Conservation (phyloP, 1,140 invertebrate species). For the Melitaea cinxia region DNA sequence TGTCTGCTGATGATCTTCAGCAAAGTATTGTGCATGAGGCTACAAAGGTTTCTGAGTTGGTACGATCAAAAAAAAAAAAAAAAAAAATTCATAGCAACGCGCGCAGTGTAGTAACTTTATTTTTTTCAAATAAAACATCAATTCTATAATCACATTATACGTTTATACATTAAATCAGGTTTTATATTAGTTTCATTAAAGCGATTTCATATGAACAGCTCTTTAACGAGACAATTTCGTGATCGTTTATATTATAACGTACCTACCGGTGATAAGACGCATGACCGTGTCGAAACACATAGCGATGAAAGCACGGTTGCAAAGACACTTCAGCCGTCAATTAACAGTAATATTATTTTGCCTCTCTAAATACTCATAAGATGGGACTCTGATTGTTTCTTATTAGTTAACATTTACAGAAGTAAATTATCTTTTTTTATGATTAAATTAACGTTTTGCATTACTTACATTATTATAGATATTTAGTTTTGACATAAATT, state of each 20-base stretch:
- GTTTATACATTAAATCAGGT: too few species aligned
- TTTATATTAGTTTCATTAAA: too few species aligned
- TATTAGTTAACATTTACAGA: background rate
- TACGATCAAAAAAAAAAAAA: too few species aligned
- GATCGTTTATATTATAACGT: background rate
- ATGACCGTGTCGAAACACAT: conserved; percentile 34
- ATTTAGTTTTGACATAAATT: background rate
- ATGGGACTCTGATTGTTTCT: background rate
- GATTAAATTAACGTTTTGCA: background rate
- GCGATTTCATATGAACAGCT: background rate
- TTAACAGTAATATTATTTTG: conserved; percentile 41
- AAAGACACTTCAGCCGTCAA: conserved; percentile 38
- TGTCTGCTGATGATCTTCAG: too few species aligned
- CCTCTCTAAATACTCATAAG: conserved; percentile 15
- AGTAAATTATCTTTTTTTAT: background rate
- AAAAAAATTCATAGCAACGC: too few species aligned
- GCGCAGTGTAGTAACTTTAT: too few species aligned
- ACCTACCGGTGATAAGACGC: conserved; percentile 18
- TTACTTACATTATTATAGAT: too few species aligned
- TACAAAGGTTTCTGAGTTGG: too few species aligned
- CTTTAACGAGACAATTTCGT: background rate
- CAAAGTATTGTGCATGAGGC: too few species aligned
- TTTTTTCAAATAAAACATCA: too few species aligned
- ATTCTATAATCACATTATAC: too few species aligned
- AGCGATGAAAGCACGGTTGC: conserved; percentile 15